Evolutionary conservation across 2,888 invertebrate species (phyloP).

Genomic region (Limnephilus marmoratus): DNA sequence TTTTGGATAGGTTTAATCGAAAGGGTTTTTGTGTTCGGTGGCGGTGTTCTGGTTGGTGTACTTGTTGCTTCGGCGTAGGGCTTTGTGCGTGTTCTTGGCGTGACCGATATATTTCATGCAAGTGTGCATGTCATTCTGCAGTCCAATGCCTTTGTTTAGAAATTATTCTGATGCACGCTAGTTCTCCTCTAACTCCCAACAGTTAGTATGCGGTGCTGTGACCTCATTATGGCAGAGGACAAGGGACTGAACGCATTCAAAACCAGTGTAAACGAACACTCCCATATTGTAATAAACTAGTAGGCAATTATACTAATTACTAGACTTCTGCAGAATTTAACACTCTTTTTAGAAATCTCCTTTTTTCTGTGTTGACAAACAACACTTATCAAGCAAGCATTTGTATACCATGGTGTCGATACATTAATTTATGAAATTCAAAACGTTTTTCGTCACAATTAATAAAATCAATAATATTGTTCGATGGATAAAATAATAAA

Average conservation of each 20-base stretch:
- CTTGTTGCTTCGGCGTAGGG: neutral
- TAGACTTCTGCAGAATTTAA: neutral
- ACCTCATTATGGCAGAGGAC: constrained; percentile 1
- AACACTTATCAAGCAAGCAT: neutral
- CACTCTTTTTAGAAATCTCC: neutral
- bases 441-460: too few relatives aligned
- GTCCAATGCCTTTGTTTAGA: constrained; percentile 20
- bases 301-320: neutral
- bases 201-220: neutral
- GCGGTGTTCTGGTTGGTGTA: neutral
- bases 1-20: neutral
- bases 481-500: too few relatives aligned
- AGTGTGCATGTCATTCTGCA: constrained; percentile 14
- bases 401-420: neutral
- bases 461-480: too few relatives aligned
- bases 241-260: neutral
- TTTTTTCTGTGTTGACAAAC: neutral
- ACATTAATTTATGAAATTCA: too few relatives aligned
- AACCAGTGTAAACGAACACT: neutral
- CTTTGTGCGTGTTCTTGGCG: constrained; percentile 11
- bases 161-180: constrained; percentile 21
- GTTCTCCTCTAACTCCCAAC: neutral
- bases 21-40: neutral
- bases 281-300: neutral
- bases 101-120: constrained; percentile 11